Evolutionary conservation across 1,140 invertebrate genomes (phyloP), one percentile per base, ranked within the genome.

Genomic region (Hormaphis cornu): DNA sequence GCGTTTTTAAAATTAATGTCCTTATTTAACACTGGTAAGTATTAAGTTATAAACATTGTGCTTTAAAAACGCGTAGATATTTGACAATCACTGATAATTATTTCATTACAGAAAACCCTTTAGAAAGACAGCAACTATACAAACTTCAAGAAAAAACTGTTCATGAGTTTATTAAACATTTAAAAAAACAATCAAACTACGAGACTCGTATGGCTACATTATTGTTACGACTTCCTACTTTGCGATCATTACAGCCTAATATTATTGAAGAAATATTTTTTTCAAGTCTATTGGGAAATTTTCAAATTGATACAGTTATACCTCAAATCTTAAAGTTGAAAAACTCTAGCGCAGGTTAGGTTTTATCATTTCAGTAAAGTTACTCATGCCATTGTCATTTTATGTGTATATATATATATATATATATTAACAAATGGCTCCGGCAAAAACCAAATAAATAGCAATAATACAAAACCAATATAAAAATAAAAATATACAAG

Each of bases 211-310:
- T 89, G 76, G 82, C 86, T 30, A 84, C 83, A 77, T 81, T 88
- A 30, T 79, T 93, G 37, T 79, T 93, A 52, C 83, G 88, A 74
- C 81, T 96, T 52, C 87, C 90, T 1, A 85, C 87, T 9, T 80
- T 95, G 22, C 83, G 90, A 50, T 85, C 85, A 46, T 86, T 95
- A 74, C 85, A 88, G 56, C 85, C 89, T 2, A 80, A 84, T 40
- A 84, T 93, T 40, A 83, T 96, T 74, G 94, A 96, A 78, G 93
- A 97, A 76, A 81, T 97, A 35, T 96, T 97, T 80, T 95, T 95
- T 77, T 87, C 91, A 14, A 90, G 91, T 20, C 83, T 96, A 37
- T 88, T 95, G 40, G 91, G 89, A 76, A 87, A 94, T 70, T 87
- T 95, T 71, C 90, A 91, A 80, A 93, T 97, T 70, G 90, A 94